Percentiles rank a stretch among this genome's conserved stretches.
These are phyloP conservation scores for Augochlorella aurata DNA, from an alignment of 2,888 invertebrate genomes.

Conservation along the genomic window DNA sequence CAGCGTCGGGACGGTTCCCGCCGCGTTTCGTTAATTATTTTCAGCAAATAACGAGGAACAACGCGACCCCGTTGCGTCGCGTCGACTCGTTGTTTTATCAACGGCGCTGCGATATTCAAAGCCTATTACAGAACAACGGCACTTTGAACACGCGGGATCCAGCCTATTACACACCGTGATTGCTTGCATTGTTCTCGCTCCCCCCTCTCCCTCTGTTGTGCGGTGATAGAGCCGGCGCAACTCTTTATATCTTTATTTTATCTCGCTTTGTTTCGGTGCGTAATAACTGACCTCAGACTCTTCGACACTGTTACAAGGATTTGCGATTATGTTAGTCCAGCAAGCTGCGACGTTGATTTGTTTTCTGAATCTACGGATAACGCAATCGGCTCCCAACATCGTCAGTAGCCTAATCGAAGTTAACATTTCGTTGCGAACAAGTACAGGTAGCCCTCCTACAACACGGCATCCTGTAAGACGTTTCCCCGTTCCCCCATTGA, in stretches of 20 bases:
- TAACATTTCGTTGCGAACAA: too few species aligned
- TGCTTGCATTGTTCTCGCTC: not conserved
- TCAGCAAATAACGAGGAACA: not conserved
- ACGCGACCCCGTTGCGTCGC: not conserved
- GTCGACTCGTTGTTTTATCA: not conserved
- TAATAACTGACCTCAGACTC: not conserved
- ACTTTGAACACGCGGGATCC: not conserved
- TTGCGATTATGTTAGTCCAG: too few species aligned
- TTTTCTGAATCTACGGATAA: too few species aligned
- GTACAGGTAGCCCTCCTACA: too few species aligned
- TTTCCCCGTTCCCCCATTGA: too few species aligned
- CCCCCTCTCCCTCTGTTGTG: not conserved
- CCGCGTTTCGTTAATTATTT: conserved; percentile 28
- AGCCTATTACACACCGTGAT: not conserved
- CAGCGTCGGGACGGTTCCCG: not conserved
- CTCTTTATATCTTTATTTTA: not conserved
- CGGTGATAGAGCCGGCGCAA: not conserved
- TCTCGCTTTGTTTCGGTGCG: not conserved
- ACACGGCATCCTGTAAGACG: too few species aligned
- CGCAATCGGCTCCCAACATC: too few species aligned
- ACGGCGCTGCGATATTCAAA: not conserved
- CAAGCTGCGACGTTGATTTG: too few species aligned
- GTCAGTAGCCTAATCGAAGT: too few species aligned
- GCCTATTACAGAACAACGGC: not conserved
- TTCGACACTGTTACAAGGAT: too few species aligned